Conservation (phyloP, 2,797 vertebrate genomes). For the Poecilia wingei region DNA sequence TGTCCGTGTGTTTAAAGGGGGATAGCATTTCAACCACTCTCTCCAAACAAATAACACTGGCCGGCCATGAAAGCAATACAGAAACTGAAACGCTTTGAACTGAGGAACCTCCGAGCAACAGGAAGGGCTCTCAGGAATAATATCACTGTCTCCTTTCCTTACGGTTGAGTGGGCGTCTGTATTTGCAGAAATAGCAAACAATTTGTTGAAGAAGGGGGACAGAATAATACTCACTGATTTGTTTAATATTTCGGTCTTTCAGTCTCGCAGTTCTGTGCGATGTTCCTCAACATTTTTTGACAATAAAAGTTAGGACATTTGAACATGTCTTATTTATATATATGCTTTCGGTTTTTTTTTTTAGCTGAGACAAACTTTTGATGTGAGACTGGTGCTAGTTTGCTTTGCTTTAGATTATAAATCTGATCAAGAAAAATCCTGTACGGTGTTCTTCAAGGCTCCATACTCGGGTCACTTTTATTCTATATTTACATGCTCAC, state of each 20-base stretch:
- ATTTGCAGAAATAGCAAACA: conserved; percentile 29
- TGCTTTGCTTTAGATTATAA: neutral
- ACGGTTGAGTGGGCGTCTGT: conserved; percentile 17
- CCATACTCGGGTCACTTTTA: neutral
- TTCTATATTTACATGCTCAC: neutral
- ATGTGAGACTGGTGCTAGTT: neutral
- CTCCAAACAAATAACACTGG: conserved; percentile 53
- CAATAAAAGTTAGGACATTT: neutral
- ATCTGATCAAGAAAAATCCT: neutral
- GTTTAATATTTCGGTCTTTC: neutral
- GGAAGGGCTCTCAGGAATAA: conserved; percentile 63
- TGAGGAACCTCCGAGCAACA: conserved; percentile 61
- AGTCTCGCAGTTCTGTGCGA: neutral
- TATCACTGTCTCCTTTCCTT: conserved; percentile 43
- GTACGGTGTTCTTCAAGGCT: neutral
- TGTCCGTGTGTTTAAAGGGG: conserved; percentile 59
- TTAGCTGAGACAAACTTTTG: neutral
- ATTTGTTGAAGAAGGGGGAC: conserved; percentile 1
- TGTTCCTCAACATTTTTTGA: neutral
- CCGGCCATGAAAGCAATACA: conserved; percentile 65
- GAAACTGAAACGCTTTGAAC: conserved; percentile 64
- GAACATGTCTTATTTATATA: no score
- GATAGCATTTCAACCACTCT: conserved; percentile 66
- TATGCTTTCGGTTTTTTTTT: neutral
- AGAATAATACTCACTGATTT: neutral